Evolutionary conservation across 1,140 invertebrate species (phyloP), one percentile per base, ranked within the genome.

Genomic region (Meteorus sp.): DNA sequence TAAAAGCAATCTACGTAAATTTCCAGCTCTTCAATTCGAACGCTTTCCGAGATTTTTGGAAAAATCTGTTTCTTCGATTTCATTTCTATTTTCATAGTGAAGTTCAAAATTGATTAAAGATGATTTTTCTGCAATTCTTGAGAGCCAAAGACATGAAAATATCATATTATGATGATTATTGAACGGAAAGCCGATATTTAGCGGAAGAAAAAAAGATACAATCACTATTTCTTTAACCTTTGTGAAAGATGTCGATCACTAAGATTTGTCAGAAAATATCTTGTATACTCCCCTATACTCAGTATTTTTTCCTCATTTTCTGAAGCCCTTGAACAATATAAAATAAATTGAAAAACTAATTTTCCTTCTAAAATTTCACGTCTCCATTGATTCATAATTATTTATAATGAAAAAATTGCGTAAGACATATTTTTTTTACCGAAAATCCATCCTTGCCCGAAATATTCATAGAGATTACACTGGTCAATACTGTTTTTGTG

Each of bases 61-160:
- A 51, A 58, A 58, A 35, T 31, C 7, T 20, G 2, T 58, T 48
- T 58, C n/a, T 58, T 50, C 22, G 27, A 37, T 37, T 51, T 58
- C 22, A 43, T 58, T 1, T 47, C 20, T 56, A 17, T 47, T 56
- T 51, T 51, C 17, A 58, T 51, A 39, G 56, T 51, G 51, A 43
- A 41, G 51, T 51, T 58, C 20, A 37, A 39, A 58, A 58, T 58
- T 41, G 51, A 51, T 48, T 5, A 57, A 57, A 20, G 1, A 9
- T 57, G 43, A 57, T 48, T 48, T 57, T 57, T 48, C 20, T 22
- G 17, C 20, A 17, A 57, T 48, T 57, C 9, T 48, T 57, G 17
- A 23, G 55, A 48, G 55, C 48, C 6, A 3, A 57, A 57, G 13
- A 20, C 55, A 48, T 48, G 11, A 27, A 48, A 48, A 57, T 29